Evolutionary conservation across 2,797 vertebrate species (phyloP), one percentile per base, ranked within the genome.

Genomic region (Siniperca undulata): DNA sequence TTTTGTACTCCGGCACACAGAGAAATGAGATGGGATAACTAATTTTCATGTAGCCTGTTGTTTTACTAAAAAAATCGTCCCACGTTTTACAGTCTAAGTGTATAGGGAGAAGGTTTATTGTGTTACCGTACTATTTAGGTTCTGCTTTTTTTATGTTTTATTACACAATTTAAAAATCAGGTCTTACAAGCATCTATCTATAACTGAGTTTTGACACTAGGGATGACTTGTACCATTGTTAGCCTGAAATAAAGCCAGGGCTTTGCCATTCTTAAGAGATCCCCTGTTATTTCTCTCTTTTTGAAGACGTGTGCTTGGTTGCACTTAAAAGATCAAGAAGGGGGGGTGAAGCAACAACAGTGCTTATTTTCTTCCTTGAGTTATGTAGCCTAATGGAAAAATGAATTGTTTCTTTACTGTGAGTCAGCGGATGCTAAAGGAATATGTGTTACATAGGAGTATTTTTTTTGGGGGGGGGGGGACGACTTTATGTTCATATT

Each of bases 361-460:
- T 92, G 90, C 90, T 94, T 93, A 89, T 91, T 92, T 92, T 93
- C 89, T 93, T 87, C 89, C 88, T 92, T 93, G 90, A 93, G 74
- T 77, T 90, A 94, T 94, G 95, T 94, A 94, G 94, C 95, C 87
- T 91, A 86, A 88, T 88, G 82, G 72, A 92, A 86, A 86, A 74
- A 75, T 36, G 20, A 87, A 80, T 74, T 84, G 65, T 91, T 92
- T 92, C 81, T 93, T 86, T 94, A 94, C 94, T 94, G 94, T 95
- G 94, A 95, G 91, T 93, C 86, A 87, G 89, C 71, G 90, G 92
- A 94, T 93, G 86, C 89, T 93, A 94, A 93, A 94, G 93, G 93
- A 95, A 91, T 92, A 91, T 87, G 84, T 94, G 94, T 95, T 94
- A 94, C 95, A 95, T 94, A 93, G 93, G 94, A 95, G 91, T 91